Evolutionary conservation across 2,113 vertebrate genomes (phyloP), one percentile per base, ranked within the genome.

Genomic region (Catharus minimus): DNA sequence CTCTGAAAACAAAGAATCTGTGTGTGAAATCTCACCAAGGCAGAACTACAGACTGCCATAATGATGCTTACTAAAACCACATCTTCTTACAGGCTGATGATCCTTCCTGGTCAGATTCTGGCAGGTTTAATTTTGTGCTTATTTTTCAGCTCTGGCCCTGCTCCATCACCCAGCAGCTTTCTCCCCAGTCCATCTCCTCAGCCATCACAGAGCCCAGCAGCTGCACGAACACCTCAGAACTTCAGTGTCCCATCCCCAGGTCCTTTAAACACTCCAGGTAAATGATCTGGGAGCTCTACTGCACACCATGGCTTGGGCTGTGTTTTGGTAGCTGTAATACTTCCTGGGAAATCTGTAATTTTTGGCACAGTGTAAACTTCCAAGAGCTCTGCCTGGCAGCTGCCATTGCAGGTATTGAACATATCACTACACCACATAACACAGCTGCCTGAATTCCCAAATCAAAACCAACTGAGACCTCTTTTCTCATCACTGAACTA

Each of bases 141-240:
- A 1, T 85, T 74, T 91, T 96, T 17, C 97, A 99, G 99, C 95
- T 99, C 99, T 3, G 99, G 99, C 56, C 99, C 99, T 55, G 98
- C 98, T 17, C 99, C 99, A 0, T 99, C 99, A 28, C 99, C 99
- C 3, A 98, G 99, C 47, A 98, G 99, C 15, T 99, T 99, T 96
- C 98, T 99, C 94, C 99, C 99, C 78, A 99, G 99, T 91, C 99
- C 99, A 5, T 99, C 99, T 61, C 99, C 99, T 10, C 99, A 99
- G 47, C 99, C 99, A 9, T 99, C 99, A 1, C 99, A 99, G 90
- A 99, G 99, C 83, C 99, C 99, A 2, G 98, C 98, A 75, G 98
- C 97, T 17, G 98, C 98, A 41, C 97, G 99, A 32, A 99, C 99
- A 19, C 99, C 99, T 11, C 99, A 99, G 97, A 99, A 98, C 96